These are phyloP conservation scores for Psittacula echo DNA, from an alignment of 2,797 vertebrate species.

Conservation along the genomic window DNA sequence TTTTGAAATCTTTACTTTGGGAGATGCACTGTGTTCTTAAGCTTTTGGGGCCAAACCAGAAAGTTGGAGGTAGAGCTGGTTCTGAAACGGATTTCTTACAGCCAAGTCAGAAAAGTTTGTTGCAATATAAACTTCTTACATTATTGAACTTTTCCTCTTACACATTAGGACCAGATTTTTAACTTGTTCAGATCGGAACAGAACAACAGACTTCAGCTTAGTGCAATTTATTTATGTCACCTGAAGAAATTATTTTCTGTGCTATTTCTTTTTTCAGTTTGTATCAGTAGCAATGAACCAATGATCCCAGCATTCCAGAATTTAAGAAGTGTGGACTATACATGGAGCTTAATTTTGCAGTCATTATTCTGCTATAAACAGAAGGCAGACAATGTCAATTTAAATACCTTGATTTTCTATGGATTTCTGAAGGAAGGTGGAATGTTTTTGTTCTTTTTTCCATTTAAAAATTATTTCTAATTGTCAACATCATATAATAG, in stretches of 20 bases:
- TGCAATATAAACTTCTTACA: constrained; percentile 5
- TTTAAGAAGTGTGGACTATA: not conserved
- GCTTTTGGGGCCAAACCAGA: constrained; percentile 24
- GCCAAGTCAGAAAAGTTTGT: not conserved
- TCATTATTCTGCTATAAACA: not conserved
- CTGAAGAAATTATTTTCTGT: not conserved
- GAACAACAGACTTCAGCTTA: not conserved
- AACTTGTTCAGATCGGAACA: not conserved
- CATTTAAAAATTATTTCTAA: not conserved
- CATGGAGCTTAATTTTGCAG: not conserved
- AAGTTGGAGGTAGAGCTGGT: not conserved
- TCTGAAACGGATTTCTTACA: not conserved
- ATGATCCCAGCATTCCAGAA: not conserved
- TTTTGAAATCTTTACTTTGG: not conserved
- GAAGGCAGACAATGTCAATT: not conserved
- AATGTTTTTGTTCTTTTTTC: not conserved
- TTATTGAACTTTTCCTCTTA: not conserved
- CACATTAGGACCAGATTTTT: not conserved
- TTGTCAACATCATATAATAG: not conserved
- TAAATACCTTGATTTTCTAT: not conserved
- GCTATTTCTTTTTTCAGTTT: not conserved
- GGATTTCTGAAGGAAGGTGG: not conserved
- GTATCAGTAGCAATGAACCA: not conserved
- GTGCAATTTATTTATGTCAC: not conserved
- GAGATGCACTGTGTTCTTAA: not conserved